These are phyloP conservation scores for Eretmocerus hayati DNA, from an alignment of 2,888 invertebrate species.

Conservation along the genomic window DNA sequence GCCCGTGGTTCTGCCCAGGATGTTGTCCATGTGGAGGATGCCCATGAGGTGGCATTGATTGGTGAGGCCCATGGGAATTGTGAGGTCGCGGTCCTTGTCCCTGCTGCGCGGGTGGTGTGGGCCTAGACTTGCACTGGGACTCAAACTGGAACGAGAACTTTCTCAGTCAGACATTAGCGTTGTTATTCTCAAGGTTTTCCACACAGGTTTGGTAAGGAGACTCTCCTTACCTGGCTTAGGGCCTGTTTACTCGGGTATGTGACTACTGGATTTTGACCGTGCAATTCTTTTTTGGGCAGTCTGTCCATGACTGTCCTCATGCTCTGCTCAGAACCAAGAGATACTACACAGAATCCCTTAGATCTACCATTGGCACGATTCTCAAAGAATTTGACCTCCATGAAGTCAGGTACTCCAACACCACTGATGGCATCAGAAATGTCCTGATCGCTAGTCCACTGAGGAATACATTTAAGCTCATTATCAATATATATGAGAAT, in stretches of 20 bases:
- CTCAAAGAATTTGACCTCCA: slow-evolving; percentile 99
- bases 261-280: slow-evolving; percentile 91
- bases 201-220: slow-evolving; percentile 33
- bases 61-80: slow-evolving; percentile 51
- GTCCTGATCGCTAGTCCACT: slow-evolving; percentile 99
- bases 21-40: slow-evolving; percentile 51
- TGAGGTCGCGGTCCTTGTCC: slow-evolving; percentile 54
- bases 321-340: slow-evolving; percentile 87
- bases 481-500: background rate
- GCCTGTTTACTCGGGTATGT: slow-evolving; percentile 93
- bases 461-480: slow-evolving; percentile 36
- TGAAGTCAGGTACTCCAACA: slow-evolving; percentile 85
- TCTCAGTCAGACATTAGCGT: background rate
- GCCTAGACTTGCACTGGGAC: slow-evolving; percentile 84
- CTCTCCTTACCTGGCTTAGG: slow-evolving; percentile 51
- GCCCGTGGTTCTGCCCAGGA: slow-evolving; percentile 50
- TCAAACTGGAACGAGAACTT: slow-evolving; percentile 61
- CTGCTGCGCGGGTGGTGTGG: slow-evolving; percentile 67
- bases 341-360: slow-evolving; percentile 95
- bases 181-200: slow-evolving; percentile 37
- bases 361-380: slow-evolving; percentile 98
- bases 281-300: slow-evolving; percentile 89
- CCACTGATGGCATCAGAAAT: slow-evolving; percentile 83
- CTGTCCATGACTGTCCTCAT: slow-evolving; percentile 86
- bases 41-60: slow-evolving; percentile 48